Evolutionary conservation across 2,888 invertebrate species (phyloP).

Genomic region (Cinara cedri): DNA sequence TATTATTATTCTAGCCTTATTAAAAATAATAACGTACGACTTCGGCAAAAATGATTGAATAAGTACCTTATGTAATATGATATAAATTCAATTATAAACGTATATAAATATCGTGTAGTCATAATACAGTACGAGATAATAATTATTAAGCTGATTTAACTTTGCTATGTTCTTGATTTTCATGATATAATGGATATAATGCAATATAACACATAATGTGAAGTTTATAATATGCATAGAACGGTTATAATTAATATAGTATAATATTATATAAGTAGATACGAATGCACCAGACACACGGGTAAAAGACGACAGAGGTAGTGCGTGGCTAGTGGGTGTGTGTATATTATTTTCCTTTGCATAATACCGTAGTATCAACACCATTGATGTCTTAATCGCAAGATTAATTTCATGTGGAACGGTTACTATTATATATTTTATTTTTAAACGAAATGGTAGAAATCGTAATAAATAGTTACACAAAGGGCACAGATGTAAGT

Average conservation of each 20-base stretch:
- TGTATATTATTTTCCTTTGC: neutral
- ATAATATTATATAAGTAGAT: neutral
- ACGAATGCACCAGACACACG: neutral
- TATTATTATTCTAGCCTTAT: too few species aligned
- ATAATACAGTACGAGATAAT: neutral
- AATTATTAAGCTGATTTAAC: neutral
- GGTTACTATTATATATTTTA: neutral
- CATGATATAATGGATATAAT: neutral
- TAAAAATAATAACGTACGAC: too few species aligned
- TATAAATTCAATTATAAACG: neutral
- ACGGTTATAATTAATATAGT: too few species aligned
- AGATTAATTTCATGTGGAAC: neutral
- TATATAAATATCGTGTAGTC: too few species aligned
- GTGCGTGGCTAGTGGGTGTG: too few species aligned
- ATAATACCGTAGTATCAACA: too few species aligned
- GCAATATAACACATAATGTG: neutral
- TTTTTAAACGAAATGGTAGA: too few species aligned
- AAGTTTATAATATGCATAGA: too few species aligned
- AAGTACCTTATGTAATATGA: too few species aligned
- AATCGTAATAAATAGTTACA: too few species aligned
- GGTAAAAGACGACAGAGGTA: neutral
- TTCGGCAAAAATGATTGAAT: too few species aligned
- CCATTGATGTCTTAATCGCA: neutral
- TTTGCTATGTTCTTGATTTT: neutral
- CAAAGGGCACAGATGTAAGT: too few species aligned